These are phyloP conservation scores for Diprion similis DNA, from an alignment of 1,140 invertebrate genomes.

Conservation along the genomic window DNA sequence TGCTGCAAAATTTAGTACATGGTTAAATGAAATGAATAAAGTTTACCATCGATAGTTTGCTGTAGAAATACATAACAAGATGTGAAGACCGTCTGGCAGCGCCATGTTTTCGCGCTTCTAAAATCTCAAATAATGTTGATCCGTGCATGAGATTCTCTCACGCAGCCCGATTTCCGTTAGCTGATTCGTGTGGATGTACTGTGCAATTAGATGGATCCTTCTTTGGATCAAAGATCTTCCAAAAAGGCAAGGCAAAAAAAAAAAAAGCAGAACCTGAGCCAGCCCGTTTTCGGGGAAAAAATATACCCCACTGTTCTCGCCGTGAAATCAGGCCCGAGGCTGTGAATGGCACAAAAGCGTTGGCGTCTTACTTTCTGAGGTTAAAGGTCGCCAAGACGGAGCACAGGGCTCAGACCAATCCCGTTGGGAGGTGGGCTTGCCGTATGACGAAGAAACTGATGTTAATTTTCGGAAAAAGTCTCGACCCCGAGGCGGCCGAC, in stretches of 20 bases:
- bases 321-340: conserved; percentile 3
- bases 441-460: background rate
- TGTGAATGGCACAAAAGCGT: conserved; percentile 2
- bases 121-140: too few species aligned
- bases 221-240: background rate
- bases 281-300: background rate
- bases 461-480: background rate
- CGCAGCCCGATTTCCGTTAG: background rate
- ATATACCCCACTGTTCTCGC: background rate
- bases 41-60: too few species aligned
- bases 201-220: background rate
- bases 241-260: background rate
- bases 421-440: background rate
- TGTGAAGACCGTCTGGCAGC: too few species aligned
- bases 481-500: conserved; percentile 3
- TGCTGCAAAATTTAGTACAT: too few species aligned
- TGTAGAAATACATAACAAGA: too few species aligned
- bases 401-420: background rate
- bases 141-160: background rate
- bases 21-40: too few species aligned
- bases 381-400: background rate
- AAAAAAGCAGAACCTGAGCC: background rate
- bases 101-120: too few species aligned
- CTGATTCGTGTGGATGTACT: background rate
- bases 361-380: conserved; percentile 1